Base-by-base conservation (phyloP, 2,888 invertebrate genomes). In the Hipparchia sbordonii region DNA sequence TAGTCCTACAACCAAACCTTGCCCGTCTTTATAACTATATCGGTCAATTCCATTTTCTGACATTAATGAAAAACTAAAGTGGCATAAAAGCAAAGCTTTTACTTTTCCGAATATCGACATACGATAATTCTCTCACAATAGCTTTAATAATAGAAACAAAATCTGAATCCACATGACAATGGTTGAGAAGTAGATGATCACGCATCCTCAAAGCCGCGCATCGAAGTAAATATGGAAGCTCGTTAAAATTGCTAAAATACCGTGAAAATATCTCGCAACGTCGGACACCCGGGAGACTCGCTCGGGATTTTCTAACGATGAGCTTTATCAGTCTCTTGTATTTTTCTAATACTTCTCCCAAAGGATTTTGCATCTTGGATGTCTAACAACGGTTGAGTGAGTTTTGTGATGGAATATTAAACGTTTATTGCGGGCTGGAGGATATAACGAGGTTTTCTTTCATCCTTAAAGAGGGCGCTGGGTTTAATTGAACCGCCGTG, bases 211-310 rank as follows among this genome's bases (percentile, higher is more conserved):
- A 82, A 81, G 83, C 75, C 82, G 86, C 84, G 88, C 89, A 89
- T 87, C 86, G 86, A 87, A 90, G 89, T 90, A 90, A 90, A 89
- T 89, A 89, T 87, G 87, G 86, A 78, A 85, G 87, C 91, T 93
- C 92, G 93, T 93, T 93, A 93, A 93, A 93, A 88, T 89, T 92
- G 93, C 92, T 92, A 92, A 93, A 93, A 93, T 89, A 92, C 92
- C 93, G 92, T 93, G 59, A 88, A 92, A 92, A 92, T 91, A 90
- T 90, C 85, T 84, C 87, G 87, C 87, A 83, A 87, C 89, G 87
- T 83, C 87, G 90, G 88, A 89, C 87, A 89, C 91, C 89, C 89
- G 73, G 75, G 90, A 87, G 90, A 87, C 81, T 77, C 80, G 78
- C 78, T 81, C 77, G 76, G 79, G 81, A 79, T 80, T 79, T 79